phyloP scores from a whole-genome alignment of 2,888 invertebrate species.

The Steinernema carpocapsae region DNA sequence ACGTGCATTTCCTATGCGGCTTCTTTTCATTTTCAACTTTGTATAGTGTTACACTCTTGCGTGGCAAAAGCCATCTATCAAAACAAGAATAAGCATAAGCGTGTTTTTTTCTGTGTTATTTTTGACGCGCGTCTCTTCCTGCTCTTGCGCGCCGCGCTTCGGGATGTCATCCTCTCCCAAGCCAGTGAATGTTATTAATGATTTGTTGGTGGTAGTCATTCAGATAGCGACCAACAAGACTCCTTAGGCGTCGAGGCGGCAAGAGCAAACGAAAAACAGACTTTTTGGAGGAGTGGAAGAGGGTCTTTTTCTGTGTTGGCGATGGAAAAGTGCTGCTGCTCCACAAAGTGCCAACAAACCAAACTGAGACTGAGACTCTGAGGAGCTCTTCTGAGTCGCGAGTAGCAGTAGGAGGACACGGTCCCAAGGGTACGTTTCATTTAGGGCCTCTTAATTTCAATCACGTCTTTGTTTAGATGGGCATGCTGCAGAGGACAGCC shows the following conservation, averaged over 20 bases:
- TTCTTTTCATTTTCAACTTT: not conserved
- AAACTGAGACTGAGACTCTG: too few relatives aligned
- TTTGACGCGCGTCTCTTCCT: not conserved
- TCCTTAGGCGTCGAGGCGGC: not conserved
- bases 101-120: not conserved
- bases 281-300: not conserved
- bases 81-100: too few relatives aligned
- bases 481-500: not conserved
- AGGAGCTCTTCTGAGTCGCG: not conserved
- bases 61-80: not conserved
- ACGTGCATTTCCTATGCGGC: not conserved
- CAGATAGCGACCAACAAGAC: not conserved
- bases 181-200: constrained; percentile 11
- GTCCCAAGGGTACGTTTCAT: constrained; percentile 5
- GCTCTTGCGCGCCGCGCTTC: not conserved
- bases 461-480: constrained; percentile 8
- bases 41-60: constrained; percentile 19
- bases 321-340: constrained; percentile 10
- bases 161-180: not conserved
- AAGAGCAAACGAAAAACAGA: constrained; percentile 11
- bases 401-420: not conserved
- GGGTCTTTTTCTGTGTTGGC: not conserved
- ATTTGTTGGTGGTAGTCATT: not conserved
- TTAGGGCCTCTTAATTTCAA: not conserved
- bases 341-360: constrained; percentile 17